Conservation (phyloP, 2,113 vertebrate species). For the Prietella phreatophila region DNA sequence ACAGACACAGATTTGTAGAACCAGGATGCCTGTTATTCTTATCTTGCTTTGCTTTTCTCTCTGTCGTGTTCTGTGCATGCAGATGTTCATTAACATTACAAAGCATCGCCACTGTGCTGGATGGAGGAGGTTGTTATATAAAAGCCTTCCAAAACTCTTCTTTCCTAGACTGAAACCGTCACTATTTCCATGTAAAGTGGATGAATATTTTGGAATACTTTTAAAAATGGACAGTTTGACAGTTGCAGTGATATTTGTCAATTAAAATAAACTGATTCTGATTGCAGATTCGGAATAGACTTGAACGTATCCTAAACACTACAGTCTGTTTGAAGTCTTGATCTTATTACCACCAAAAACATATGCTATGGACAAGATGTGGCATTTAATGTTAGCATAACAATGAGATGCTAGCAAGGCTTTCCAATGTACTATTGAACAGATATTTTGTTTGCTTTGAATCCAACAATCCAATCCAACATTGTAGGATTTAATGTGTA, state of each 20-base stretch:
- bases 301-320: background rate
- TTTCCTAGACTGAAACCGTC: background rate
- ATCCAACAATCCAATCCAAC: background rate
- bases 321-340: background rate
- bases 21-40: constrained; percentile 18
- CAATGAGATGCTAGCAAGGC: background rate
- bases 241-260: background rate
- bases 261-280: background rate
- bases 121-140: background rate
- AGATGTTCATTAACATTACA: constrained; percentile 27
- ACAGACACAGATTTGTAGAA: constrained; percentile 33
- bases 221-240: background rate
- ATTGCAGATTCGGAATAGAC: background rate
- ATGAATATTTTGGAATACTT: background rate
- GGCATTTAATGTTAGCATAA: background rate
- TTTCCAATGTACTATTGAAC: background rate
- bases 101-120: background rate
- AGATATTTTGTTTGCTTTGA: background rate
- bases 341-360: background rate
- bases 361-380: background rate
- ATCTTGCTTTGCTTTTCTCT: constrained; percentile 24
- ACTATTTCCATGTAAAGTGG: background rate
- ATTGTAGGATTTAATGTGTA: background rate
- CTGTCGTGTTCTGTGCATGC: background rate
- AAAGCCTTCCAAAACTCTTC: background rate